phyloP scores from a whole-genome alignment of 2,888 invertebrate species.

The Brachypalpus laphriformis region DNA sequence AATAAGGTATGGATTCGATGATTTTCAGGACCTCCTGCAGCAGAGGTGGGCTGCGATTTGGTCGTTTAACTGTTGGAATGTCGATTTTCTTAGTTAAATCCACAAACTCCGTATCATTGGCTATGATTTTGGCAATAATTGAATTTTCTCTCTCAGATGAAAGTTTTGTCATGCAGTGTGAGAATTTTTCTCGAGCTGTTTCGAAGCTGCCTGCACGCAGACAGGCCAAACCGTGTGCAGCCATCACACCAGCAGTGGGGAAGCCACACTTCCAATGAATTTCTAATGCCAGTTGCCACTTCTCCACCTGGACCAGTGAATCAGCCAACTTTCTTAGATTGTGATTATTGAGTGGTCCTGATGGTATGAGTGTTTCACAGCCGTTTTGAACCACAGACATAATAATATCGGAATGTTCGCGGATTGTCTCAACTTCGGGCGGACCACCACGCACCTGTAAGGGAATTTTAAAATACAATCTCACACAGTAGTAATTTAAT shows the following conservation, averaged over 20 bases:
- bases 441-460: slow-evolving; percentile 81
- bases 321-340: slow-evolving; percentile 89
- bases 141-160: slow-evolving; percentile 78
- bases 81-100: slow-evolving; percentile 74
- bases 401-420: slow-evolving; percentile 86
- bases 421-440: slow-evolving; percentile 85
- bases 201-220: slow-evolving; percentile 90
- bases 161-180: slow-evolving; percentile 80
- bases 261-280: slow-evolving; percentile 94
- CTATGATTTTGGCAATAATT: slow-evolving; percentile 76
- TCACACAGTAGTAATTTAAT: too few species aligned
- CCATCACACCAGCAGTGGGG: slow-evolving; percentile 90
- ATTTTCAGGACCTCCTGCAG: slow-evolving; percentile 88
- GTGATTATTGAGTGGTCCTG: slow-evolving; percentile 82
- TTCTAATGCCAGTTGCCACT: slow-evolving; percentile 92
- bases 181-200: slow-evolving; percentile 82
- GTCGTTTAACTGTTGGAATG: slow-evolving; percentile 81
- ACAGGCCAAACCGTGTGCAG: slow-evolving; percentile 94
- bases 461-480: neutral
- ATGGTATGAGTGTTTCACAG: slow-evolving; percentile 82
- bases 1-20: slow-evolving; percentile 84
- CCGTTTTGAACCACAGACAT: slow-evolving; percentile 84
- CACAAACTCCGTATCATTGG: slow-evolving; percentile 38
- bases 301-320: slow-evolving; percentile 90
- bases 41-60: slow-evolving; percentile 87